These are phyloP conservation scores for Ormia ochracea DNA, from an alignment of 2,888 invertebrate genomes.

Conservation along the genomic window DNA sequence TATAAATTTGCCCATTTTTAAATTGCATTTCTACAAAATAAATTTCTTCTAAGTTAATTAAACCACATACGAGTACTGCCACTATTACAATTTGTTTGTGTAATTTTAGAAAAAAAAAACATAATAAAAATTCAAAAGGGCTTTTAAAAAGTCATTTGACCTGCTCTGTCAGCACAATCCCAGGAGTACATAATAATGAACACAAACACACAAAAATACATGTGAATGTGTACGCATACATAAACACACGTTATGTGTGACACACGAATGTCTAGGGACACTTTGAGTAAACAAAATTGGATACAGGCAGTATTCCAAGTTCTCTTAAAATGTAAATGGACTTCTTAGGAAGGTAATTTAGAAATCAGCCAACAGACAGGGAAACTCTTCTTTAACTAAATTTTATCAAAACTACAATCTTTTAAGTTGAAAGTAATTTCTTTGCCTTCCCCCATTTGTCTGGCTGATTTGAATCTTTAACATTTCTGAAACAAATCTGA, in stretches of 20 bases:
- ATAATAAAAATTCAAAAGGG: conserved; percentile 55
- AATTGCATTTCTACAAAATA: neutral
- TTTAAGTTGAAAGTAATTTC: neutral
- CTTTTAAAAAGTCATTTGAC: conserved; percentile 63
- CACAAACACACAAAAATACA: neutral
- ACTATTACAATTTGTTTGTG: conserved; percentile 11
- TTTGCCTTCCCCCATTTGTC: neutral
- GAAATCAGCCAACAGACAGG: no score
- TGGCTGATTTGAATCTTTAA: conserved; percentile 14
- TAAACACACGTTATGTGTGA: neutral
- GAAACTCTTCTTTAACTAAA: no score
- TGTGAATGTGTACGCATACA: neutral
- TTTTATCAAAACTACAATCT: no score
- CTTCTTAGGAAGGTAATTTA: no score
- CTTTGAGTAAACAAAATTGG: neutral
- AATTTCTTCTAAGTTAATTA: conserved; percentile 56
- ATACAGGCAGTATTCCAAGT: neutral
- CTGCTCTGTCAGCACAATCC: conserved; percentile 57
- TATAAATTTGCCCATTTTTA: neutral
- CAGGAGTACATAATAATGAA: conserved; percentile 51
- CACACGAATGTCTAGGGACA: neutral
- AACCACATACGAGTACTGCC: conserved; percentile 27
- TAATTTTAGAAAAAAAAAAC: neutral
- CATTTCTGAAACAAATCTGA: conserved; percentile 7
- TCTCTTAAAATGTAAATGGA: neutral